These are phyloP conservation scores for Babyrousa celebensis DNA, from an alignment of 2,797 vertebrate genomes.

Conservation along the genomic window DNA sequence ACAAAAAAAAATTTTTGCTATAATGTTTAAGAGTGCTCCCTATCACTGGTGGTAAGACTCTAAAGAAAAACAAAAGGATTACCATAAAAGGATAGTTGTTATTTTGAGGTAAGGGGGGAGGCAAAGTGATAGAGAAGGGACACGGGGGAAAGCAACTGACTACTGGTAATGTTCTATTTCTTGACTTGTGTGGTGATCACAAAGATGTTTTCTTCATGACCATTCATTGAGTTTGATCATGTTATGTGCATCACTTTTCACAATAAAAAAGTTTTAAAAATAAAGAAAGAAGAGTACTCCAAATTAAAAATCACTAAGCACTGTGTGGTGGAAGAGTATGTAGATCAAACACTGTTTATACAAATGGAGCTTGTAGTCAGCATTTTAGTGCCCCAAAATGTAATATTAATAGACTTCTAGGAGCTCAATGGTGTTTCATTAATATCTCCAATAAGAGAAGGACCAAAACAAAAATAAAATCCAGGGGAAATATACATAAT, in stretches of 20 bases:
- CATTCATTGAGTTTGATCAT: background rate
- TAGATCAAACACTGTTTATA: background rate
- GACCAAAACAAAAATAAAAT: background rate
- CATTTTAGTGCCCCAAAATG: background rate
- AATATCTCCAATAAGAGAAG: constrained; percentile 10
- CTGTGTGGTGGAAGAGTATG: background rate
- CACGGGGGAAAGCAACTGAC: background rate
- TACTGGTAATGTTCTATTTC: background rate
- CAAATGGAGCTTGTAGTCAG: background rate
- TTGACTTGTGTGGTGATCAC: background rate
- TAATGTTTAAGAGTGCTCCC: background rate
- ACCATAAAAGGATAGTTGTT: background rate
- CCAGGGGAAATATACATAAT: constrained; percentile 2
- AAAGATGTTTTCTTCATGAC: constrained; percentile 19
- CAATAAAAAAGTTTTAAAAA: background rate
- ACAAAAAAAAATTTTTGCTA: background rate
- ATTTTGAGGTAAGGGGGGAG: background rate
- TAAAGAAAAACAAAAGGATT: constrained; percentile 24
- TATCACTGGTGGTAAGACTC: background rate
- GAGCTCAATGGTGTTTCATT: background rate
- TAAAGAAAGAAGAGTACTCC: background rate
- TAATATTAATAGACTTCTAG: background rate
- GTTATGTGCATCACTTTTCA: background rate
- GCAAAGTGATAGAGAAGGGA: background rate
- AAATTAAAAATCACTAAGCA: constrained; percentile 33